These are phyloP conservation scores for Trilocha varians DNA, from an alignment of 2,888 invertebrate species.

Conservation along the genomic window DNA sequence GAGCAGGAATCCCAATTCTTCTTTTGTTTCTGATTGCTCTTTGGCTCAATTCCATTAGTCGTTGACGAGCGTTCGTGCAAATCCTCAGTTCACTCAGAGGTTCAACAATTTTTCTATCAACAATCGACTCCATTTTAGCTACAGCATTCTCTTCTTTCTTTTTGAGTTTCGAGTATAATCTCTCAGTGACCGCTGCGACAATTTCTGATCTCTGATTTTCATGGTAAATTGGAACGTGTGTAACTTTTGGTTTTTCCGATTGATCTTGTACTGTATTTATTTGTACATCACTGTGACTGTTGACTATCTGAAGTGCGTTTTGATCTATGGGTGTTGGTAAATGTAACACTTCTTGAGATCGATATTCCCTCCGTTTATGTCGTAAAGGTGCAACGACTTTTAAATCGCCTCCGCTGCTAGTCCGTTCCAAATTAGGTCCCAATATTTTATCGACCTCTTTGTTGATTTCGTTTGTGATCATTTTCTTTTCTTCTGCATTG, in stretches of 20 bases:
- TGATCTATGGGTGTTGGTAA: constrained; percentile 27
- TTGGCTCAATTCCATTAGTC: constrained; percentile 73
- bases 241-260: constrained; percentile 24
- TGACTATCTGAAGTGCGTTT: constrained; percentile 22
- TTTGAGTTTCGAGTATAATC: constrained; percentile 75
- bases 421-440: constrained; percentile 51
- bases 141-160: constrained; percentile 64
- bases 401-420: constrained; percentile 56
- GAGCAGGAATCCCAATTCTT: constrained; percentile 63
- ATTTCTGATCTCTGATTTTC: constrained; percentile 77
- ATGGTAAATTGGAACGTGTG: constrained; percentile 43
- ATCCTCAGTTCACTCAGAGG: constrained; percentile 70
- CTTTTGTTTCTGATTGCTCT: constrained; percentile 70
- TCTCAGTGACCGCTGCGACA: constrained; percentile 79
- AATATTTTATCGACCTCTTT: constrained; percentile 60
- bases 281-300: constrained; percentile 30
- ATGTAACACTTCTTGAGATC: constrained; percentile 60
- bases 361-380: constrained; percentile 54
- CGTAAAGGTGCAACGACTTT: constrained; percentile 50
- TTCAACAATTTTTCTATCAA: constrained; percentile 56
- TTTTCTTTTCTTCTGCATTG: constrained; percentile 34
- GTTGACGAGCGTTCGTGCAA: constrained; percentile 73
- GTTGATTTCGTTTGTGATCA: constrained; percentile 44
- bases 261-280: constrained; percentile 22
- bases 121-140: constrained; percentile 48